These are phyloP conservation scores for Anguilla pacifica DNA, from an alignment of 2,797 vertebrate species.

Conservation along the genomic window DNA sequence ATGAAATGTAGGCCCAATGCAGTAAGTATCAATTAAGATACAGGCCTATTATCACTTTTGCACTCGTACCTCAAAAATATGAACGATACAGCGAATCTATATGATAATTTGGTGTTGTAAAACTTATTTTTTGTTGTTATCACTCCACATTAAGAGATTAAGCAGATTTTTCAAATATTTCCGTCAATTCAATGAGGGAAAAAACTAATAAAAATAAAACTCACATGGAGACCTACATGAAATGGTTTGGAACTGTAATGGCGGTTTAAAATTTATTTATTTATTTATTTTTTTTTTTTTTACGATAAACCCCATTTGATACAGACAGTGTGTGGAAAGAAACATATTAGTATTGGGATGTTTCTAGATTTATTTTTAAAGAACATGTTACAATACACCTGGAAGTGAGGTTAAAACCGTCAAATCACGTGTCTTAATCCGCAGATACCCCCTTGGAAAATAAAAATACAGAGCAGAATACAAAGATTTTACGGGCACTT, in stretches of 20 bases:
- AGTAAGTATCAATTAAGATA: background rate
- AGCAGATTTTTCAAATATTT: background rate
- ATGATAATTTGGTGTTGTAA: background rate
- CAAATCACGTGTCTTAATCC: background rate
- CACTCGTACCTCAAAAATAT: background rate
- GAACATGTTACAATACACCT: slow-evolving; percentile 8
- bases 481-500: background rate
- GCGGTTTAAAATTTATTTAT: background rate
- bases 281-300: too few species aligned
- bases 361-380: slow-evolving; percentile 22
- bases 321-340: background rate
- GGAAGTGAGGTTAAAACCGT: slow-evolving; percentile 14
- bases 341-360: background rate
- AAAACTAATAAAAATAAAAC: slow-evolving; percentile 13
- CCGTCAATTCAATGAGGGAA: background rate
- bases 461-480: background rate
- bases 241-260: background rate
- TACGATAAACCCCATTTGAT: slow-evolving; percentile 3
- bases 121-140: background rate
- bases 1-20: background rate
- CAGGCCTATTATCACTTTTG: background rate
- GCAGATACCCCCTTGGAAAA: background rate
- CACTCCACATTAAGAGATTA: background rate
- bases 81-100: background rate
- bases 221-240: background rate